Percentiles rank a stretch among this genome's conserved stretches.
Conservation (phyloP, 2,888 invertebrate species). For the Eilema sororculum region DNA sequence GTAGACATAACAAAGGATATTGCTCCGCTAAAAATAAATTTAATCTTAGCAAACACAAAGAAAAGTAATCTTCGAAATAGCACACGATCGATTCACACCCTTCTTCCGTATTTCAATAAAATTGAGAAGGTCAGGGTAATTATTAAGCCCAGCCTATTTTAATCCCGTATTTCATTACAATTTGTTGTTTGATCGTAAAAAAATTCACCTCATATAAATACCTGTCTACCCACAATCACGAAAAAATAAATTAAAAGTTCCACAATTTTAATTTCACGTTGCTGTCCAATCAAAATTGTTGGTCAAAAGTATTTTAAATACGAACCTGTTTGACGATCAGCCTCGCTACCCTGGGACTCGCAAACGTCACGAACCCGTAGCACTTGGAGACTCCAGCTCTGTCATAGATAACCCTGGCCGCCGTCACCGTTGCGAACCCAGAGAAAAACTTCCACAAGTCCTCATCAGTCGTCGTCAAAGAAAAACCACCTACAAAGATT, state of each 20-base stretch:
- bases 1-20: slow-evolving; percentile 41
- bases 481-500: slow-evolving; percentile 98
- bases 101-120: slow-evolving; percentile 2
- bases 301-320: slow-evolving; percentile 35
- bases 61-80: not conserved
- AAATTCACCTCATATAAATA: slow-evolving; percentile 1
- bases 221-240: slow-evolving; percentile 2
- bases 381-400: slow-evolving; percentile 98
- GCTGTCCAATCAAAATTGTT: slow-evolving; percentile 34
- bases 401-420: slow-evolving; percentile 98
- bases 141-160: not conserved
- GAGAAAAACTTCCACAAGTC: slow-evolving; percentile 97
- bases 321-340: slow-evolving; percentile 84
- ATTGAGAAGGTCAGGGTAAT: not conserved
- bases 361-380: slow-evolving; percentile 93
- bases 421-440: slow-evolving; percentile 95
- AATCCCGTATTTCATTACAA: slow-evolving; percentile 12
- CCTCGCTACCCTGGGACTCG: slow-evolving; percentile 82
- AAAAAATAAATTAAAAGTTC: slow-evolving; percentile 31
- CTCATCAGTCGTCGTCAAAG: slow-evolving; percentile 96
- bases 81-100: not conserved
- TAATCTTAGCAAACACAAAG: slow-evolving; percentile 5
- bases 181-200: slow-evolving; percentile 3
- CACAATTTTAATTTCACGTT: slow-evolving; percentile 34
- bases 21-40: slow-evolving; percentile 33